A percentile compares a stretch with the other conserved stretches of the same genome.
phyloP scores from a whole-genome alignment of 1,140 invertebrate genomes.

The Zaprionus ghesquierei region DNA sequence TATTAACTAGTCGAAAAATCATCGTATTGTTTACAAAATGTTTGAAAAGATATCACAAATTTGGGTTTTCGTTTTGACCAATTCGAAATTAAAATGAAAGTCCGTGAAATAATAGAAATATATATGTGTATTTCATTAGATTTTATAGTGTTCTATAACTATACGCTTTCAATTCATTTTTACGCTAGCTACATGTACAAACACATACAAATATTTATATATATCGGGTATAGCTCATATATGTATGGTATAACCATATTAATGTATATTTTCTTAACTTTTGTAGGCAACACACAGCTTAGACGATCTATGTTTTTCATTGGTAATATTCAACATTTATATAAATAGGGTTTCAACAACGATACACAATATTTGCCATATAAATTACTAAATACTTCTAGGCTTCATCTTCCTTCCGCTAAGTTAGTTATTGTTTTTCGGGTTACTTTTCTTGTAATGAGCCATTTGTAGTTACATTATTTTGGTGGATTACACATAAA shows the following conservation, averaged over 20 bases:
- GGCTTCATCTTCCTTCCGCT: conserved; percentile 48
- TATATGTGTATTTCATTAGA: neutral
- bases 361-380: conserved; percentile 66
- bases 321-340: conserved; percentile 44
- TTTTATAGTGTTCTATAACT: conserved; percentile 16
- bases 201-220: conserved; percentile 63
- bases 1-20: conserved; percentile 20
- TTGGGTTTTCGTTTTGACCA: conserved; percentile 13
- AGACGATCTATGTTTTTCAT: conserved; percentile 7
- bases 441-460: neutral
- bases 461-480: conserved; percentile 7
- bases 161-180: conserved; percentile 27
- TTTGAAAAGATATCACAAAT: conserved; percentile 49
- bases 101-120: neutral
- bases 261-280: conserved; percentile 36
- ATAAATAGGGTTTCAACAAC: conserved; percentile 53
- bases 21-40: conserved; percentile 21
- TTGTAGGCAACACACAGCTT: conserved; percentile 44
- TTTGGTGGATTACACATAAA: conserved; percentile 55
- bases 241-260: conserved; percentile 19
- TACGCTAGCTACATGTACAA: conserved; percentile 71
- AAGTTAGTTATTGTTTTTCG: conserved; percentile 40
- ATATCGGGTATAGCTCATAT: conserved; percentile 8
- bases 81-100: neutral
- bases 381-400: conserved; percentile 51